These are phyloP conservation scores for Neolamprologus caudopunctatus DNA, from an alignment of 2,113 vertebrate species.

Conservation along the genomic window DNA sequence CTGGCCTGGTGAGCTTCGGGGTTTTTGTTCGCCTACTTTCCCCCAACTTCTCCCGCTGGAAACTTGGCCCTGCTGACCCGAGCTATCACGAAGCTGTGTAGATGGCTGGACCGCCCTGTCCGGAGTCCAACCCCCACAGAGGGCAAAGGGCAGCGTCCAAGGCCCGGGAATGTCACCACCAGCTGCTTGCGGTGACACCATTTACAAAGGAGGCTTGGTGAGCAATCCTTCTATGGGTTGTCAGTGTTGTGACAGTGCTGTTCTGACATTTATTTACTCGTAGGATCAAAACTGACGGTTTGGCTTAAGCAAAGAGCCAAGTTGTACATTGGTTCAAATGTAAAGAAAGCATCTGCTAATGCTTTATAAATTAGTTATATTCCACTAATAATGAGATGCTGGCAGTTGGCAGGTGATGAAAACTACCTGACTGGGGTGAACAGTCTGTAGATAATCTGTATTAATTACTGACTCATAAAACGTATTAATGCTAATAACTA, in stretches of 20 bases:
- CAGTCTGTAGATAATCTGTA: background rate
- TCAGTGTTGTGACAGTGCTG: conserved; percentile 75
- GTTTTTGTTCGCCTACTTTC: conserved; percentile 82
- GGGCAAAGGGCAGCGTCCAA: conserved; percentile 91
- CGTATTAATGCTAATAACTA: background rate
- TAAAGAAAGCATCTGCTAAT: background rate
- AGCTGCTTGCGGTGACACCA: conserved; percentile 90
- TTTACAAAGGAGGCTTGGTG: conserved; percentile 76
- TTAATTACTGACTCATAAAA: background rate
- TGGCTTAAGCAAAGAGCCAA: background rate
- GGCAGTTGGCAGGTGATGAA: background rate
- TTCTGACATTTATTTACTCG: conserved; percentile 49
- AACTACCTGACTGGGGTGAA: background rate
- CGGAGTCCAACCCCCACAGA: conserved; percentile 72
- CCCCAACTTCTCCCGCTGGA: conserved; percentile 73
- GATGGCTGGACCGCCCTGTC: conserved; percentile 84
- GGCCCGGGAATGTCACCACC: conserved; percentile 84
- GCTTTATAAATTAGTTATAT: background rate
- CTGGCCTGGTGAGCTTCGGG: conserved; percentile 73
- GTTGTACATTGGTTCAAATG: background rate
- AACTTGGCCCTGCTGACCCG: conserved; percentile 90
- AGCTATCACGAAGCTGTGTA: conserved; percentile 79
- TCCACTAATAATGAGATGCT: background rate
- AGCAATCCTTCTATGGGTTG: conserved; percentile 75
- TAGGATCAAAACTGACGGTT: background rate